phyloP scores from a whole-genome alignment of 2,888 invertebrate genomes.

The Blomia tropicalis region DNA sequence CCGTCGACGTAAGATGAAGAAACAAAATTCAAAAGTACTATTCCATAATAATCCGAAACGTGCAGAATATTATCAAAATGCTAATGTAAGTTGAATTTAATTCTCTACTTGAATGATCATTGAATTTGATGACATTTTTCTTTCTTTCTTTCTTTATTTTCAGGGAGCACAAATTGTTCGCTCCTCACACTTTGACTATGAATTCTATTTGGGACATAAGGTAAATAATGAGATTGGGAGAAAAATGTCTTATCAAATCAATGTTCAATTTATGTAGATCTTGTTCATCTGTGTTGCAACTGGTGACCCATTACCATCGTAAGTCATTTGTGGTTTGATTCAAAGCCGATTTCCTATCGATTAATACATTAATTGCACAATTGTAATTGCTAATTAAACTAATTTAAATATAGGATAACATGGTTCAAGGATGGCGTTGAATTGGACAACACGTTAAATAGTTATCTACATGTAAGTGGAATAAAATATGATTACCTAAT shows the following conservation, averaged over 20 bases:
- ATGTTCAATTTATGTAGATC: conserved; percentile 7
- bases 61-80: conserved; percentile 46
- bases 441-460: conserved; percentile 56
- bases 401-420: conserved; percentile 50
- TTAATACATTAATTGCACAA: background rate
- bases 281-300: conserved; percentile 69
- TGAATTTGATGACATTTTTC: background rate
- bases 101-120: background rate
- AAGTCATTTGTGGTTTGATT: background rate
- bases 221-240: conserved; percentile 49
- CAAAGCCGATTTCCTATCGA: background rate
- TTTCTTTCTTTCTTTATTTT: background rate
- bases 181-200: conserved; percentile 79
- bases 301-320: conserved; percentile 60
- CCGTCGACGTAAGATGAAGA: conserved; percentile 25
- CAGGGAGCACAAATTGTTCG: conserved; percentile 76
- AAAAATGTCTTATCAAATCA: background rate
- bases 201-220: conserved; percentile 83
- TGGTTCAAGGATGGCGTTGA: conserved; percentile 92
- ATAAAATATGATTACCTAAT: background rate
- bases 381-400: background rate
- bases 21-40: conserved; percentile 27
- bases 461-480: conserved; percentile 61
- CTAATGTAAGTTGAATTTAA: conserved; percentile 43
- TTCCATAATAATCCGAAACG: conserved; percentile 29